These are phyloP conservation scores for Myiozetetes cayanensis DNA, from an alignment of 2,113 vertebrate species.

Conservation along the genomic window DNA sequence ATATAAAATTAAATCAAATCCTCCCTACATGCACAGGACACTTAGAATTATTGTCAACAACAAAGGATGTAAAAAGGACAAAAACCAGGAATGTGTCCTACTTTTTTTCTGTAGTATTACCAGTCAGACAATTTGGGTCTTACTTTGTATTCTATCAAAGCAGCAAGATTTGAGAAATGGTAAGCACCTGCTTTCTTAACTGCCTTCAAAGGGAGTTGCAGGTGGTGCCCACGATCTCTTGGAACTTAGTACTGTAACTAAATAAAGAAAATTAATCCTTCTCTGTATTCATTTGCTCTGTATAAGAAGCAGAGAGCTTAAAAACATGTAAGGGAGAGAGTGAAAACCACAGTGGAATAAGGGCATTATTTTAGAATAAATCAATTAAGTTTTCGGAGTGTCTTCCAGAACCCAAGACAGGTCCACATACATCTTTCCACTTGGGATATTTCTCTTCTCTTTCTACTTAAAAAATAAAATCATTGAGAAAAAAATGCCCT, in stretches of 20 bases:
- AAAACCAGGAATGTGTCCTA: not conserved
- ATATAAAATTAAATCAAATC: not conserved
- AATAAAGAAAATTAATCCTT: not conserved
- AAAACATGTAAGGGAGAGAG: not conserved
- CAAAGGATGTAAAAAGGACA: not conserved
- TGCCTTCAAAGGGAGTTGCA: not conserved
- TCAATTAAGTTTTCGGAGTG: not conserved
- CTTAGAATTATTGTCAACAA: not conserved
- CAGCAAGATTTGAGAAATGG: not conserved
- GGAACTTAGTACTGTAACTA: not conserved
- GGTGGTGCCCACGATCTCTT: not conserved
- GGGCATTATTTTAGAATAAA: not conserved
- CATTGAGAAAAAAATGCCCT: not conserved
- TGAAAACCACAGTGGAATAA: not conserved
- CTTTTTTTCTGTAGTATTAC: not conserved
- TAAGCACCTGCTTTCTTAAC: not conserved
- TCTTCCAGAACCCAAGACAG: not conserved
- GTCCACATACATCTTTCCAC: not conserved
- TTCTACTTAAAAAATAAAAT: not conserved
- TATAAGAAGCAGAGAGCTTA: not conserved
- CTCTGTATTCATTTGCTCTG: not conserved
- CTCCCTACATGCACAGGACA: not conserved
- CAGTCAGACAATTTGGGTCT: not conserved
- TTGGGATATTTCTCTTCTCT: not conserved
- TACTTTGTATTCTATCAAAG: not conserved